phyloP scores from a whole-genome alignment of 2,888 invertebrate genomes.

The Spisula solida region DNA sequence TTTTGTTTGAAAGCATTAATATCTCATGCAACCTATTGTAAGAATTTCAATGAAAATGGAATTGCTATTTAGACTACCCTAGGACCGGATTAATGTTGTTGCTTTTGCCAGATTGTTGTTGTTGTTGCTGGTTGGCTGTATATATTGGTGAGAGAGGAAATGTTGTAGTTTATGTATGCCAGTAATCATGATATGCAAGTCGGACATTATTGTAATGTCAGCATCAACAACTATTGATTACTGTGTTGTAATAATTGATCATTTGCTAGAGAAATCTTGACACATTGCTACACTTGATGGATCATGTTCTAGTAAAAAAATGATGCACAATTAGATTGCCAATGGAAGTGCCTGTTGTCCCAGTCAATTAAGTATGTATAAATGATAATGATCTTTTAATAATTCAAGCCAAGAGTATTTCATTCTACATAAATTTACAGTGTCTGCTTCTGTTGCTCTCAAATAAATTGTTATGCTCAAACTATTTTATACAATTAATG shows the following conservation, averaged over 20 bases:
- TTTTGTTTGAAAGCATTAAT: too few relatives aligned
- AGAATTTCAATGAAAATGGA: too few relatives aligned
- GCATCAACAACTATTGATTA: slow-evolving; percentile 18
- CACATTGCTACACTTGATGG: slow-evolving; percentile 18
- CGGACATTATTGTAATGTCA: slow-evolving; percentile 17
- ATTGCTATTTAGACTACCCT: too few relatives aligned
- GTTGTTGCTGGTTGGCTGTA: too few relatives aligned
- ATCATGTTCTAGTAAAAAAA: slow-evolving; percentile 16
- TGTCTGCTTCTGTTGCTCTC: not conserved
- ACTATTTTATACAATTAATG: not conserved
- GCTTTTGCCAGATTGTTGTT: too few relatives aligned
- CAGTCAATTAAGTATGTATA: slow-evolving; percentile 17
- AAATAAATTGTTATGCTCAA: slow-evolving; percentile 5
- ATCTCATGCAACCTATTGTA: too few relatives aligned
- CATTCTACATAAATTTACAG: not conserved
- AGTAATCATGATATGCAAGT: slow-evolving; percentile 9
- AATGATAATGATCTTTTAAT: slow-evolving; percentile 20
- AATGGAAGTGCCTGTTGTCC: not conserved
- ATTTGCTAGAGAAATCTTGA: slow-evolving; percentile 17
- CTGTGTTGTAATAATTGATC: slow-evolving; percentile 20
- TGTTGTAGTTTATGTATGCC: not conserved
- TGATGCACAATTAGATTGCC: slow-evolving; percentile 12
- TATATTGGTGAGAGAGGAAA: too few relatives aligned
- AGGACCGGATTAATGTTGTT: too few relatives aligned
- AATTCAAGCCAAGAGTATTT: slow-evolving; percentile 13